Conservation (phyloP, 2,888 invertebrate genomes). For the Noctua pronuba region DNA sequence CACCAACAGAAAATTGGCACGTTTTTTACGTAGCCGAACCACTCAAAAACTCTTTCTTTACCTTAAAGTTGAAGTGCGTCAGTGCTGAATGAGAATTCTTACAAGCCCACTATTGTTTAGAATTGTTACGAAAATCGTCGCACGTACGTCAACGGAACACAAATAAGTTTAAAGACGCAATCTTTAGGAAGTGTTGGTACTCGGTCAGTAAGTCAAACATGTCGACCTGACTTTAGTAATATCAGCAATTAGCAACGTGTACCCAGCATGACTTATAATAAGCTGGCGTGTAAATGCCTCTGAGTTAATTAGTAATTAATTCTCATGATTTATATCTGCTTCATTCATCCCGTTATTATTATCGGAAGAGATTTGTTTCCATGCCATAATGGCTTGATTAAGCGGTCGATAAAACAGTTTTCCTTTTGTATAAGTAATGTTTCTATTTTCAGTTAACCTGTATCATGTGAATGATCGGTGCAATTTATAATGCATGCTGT, state of each 20-base stretch:
- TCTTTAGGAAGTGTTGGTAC: conserved; percentile 27
- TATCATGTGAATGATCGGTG: conserved; percentile 17
- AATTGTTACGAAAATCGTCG: conserved; percentile 26
- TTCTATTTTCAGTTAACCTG: background rate
- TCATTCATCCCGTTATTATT: conserved; percentile 27
- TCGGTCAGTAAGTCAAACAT: conserved; percentile 9
- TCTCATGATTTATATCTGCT: conserved; percentile 18
- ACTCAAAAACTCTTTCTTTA: conserved; percentile 5
- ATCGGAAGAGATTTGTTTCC: conserved; percentile 24
- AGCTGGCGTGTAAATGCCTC: background rate
- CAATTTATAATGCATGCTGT: conserved; percentile 19
- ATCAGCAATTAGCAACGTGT: conserved; percentile 15
- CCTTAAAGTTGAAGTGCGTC: conserved; percentile 11
- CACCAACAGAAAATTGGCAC: conserved; percentile 5
- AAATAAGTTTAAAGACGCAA: conserved; percentile 30
- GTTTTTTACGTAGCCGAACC: conserved; percentile 7
- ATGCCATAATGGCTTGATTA: conserved; percentile 16
- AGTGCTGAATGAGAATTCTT: conserved; percentile 19
- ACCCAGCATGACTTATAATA: background rate
- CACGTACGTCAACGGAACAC: conserved; percentile 38
- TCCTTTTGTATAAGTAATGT: conserved; percentile 8
- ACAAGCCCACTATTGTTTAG: conserved; percentile 28
- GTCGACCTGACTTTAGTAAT: background rate
- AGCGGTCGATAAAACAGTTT: background rate
- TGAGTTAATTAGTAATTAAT: conserved; percentile 6